These are phyloP conservation scores for Incurvaria masculella DNA, from an alignment of 2,888 invertebrate genomes.

Conservation along the genomic window DNA sequence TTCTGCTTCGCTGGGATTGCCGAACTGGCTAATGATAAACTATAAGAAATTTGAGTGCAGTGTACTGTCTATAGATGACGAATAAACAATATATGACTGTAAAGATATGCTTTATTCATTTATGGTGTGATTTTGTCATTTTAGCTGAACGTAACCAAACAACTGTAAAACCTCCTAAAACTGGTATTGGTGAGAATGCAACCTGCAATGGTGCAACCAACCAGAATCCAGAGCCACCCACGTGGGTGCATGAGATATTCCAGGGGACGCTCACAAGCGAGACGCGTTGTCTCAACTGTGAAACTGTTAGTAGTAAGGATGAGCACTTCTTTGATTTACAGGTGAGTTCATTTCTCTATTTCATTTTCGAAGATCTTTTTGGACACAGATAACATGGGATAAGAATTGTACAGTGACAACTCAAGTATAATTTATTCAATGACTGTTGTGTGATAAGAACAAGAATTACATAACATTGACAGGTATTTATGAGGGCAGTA, in stretches of 20 bases:
- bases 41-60: no score
- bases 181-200: slow-evolving; percentile 36
- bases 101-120: no score
- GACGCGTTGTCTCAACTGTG: slow-evolving; percentile 98
- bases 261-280: slow-evolving; percentile 99
- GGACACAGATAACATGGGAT: not conserved
- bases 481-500: not conserved
- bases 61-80: no score
- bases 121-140: no score
- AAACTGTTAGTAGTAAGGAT: slow-evolving; percentile 99
- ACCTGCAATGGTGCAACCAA: slow-evolving; percentile 39
- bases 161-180: slow-evolving; percentile 60
- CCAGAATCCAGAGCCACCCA: slow-evolving; percentile 76
- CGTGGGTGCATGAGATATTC: slow-evolving; percentile 99
- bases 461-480: no score
- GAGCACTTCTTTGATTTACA: slow-evolving; percentile 99
- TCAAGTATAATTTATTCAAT: no score
- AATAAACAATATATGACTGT: no score
- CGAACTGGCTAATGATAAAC: no score
- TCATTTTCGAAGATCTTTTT: slow-evolving; percentile 30
- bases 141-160: slow-evolving; percentile 74
- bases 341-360: no score
- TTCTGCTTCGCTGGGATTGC: no score
- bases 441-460: no score
- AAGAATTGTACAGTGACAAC: no score